Evolutionary conservation across 2,113 vertebrate genomes (phyloP).

Genomic region (Anoura caudifer): DNA sequence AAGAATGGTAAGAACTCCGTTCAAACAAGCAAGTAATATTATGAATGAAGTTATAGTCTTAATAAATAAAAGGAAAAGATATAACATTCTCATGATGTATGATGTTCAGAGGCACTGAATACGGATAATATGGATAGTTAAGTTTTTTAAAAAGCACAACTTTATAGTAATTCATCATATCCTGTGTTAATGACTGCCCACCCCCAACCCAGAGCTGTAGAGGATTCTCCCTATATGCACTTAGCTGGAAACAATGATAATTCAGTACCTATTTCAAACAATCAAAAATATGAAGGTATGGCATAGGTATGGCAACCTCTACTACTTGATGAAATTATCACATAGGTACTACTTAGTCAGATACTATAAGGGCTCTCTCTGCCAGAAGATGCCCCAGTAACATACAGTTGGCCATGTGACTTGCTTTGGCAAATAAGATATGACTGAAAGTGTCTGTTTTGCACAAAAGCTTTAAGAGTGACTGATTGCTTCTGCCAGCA

Average conservation of each 20-base stretch:
- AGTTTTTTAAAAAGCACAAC: background rate
- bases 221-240: background rate
- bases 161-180: background rate
- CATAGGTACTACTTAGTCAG: background rate
- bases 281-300: constrained; percentile 5
- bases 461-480: background rate
- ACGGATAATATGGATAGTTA: background rate
- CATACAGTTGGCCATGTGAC: background rate
- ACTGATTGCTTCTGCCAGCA: background rate
- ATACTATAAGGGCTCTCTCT: background rate
- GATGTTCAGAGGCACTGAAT: background rate
- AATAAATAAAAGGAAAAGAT: constrained; percentile 24
- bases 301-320: background rate
- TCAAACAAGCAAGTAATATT: background rate
- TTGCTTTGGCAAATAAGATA: constrained; percentile 7
- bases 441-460: background rate
- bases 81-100: background rate
- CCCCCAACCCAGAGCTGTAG: background rate
- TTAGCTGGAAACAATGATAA: background rate
- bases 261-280: background rate
- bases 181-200: background rate
- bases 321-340: background rate
- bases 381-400: background rate
- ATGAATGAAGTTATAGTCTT: background rate
- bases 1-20: background rate